These are phyloP conservation scores for Amiota communis DNA, from an alignment of 2,888 invertebrate genomes.

Conservation along the genomic window DNA sequence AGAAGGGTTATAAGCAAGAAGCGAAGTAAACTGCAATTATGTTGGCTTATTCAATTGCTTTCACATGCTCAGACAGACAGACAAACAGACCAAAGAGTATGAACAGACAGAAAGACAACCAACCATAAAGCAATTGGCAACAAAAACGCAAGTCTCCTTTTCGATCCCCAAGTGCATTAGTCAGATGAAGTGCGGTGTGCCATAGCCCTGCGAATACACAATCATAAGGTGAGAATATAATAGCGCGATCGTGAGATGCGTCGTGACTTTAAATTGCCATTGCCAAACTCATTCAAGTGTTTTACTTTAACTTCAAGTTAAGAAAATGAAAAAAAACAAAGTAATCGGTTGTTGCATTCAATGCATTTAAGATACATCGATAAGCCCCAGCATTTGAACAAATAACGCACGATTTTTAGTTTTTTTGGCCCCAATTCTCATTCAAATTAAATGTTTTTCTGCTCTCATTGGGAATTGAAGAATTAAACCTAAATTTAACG, in stretches of 20 bases:
- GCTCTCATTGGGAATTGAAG: too few relatives aligned
- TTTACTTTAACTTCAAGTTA: neutral
- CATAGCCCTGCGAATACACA: conserved; percentile 49
- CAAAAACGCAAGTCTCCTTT: neutral
- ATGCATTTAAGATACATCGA: neutral
- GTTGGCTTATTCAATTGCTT: conserved; percentile 34
- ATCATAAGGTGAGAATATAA: conserved; percentile 70
- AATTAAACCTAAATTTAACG: too few relatives aligned
- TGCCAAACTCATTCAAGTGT: conserved; percentile 43
- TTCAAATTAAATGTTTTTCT: neutral
- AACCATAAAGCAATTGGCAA: neutral
- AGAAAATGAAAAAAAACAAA: neutral
- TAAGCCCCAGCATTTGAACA: neutral
- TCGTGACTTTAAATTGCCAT: conserved; percentile 66
- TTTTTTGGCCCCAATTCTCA: too few relatives aligned
- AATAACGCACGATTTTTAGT: conserved; percentile 15
- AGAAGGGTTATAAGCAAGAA: neutral
- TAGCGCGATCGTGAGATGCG: conserved; percentile 73
- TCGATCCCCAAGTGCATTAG: neutral
- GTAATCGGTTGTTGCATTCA: too few relatives aligned
- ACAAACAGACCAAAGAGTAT: conserved; percentile 18
- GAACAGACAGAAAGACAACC: neutral
- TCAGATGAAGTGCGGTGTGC: conserved; percentile 25
- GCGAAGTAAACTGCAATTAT: conserved; percentile 43
- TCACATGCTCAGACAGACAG: conserved; percentile 39